Evolutionary conservation across 2,888 invertebrate species (phyloP), one percentile per base, ranked within the genome.

Genomic region (Sarcophaga rosellei): DNA sequence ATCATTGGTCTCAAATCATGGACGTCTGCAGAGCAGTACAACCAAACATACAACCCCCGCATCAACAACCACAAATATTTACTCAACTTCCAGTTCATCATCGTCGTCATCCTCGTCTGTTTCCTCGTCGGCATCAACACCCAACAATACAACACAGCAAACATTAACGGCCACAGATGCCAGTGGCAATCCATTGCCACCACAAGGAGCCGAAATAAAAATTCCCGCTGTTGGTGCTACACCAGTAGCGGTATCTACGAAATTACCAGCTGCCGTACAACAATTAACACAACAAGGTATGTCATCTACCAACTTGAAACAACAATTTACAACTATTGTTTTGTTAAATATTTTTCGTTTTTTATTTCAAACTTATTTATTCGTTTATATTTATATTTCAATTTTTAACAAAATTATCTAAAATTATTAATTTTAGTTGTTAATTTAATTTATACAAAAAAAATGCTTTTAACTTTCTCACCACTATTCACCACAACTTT

Each of bases 251-350:
- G 94, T 95, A 57, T 94, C 95, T 44, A 94, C 95, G 3, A 93
- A 94, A 72, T 91, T 95, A 85, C 95, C 95, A 70, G 94, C 95
- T 73, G 94, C 95, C 76, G 95, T 95, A 85, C 94, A 95, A 78
- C 95, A 95, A 90, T 93, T 95, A 85, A 94, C 93, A 87, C 94
- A 94, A 90, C 95, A 95, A 94, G 95, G 95, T 95, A 93, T 91
- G 89, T 80, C 15, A 5, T 53, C 17, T 17, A 25, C 23, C 62
- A 45, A 57, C n/a, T 61, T 61, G 10, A 61, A 17, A n/a, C 61
- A 53, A 17, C 53, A 61, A 61, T 61, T 81, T 45, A 53, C 23
- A 53, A n/a, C 23, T 11, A 53, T 3, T 70, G 8, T 68, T 65
- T 65, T 44, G 12, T 57, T n/a, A 53, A 35, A 47, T 10, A 3